These are phyloP conservation scores for Brassicogethes aeneus DNA, from an alignment of 2,888 invertebrate genomes.

Conservation along the genomic window DNA sequence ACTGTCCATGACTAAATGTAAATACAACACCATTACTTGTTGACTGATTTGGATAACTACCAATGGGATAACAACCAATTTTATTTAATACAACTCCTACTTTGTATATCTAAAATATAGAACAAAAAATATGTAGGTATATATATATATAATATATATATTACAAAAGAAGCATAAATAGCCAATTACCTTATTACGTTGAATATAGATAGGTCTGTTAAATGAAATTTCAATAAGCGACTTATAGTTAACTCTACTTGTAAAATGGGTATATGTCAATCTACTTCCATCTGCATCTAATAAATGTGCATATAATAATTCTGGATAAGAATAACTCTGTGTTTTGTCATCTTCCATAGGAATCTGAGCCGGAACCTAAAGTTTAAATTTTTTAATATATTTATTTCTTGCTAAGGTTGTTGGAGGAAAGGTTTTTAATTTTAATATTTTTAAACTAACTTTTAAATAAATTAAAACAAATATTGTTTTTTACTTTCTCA, in stretches of 20 bases:
- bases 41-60: slow-evolving; percentile 58
- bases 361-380: slow-evolving; percentile 66
- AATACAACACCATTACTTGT: slow-evolving; percentile 65
- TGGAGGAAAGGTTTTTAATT: no score
- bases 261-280: slow-evolving; percentile 75
- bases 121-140: slow-evolving; percentile 3
- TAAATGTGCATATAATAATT: slow-evolving; percentile 72
- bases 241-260: slow-evolving; percentile 64
- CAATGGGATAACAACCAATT: slow-evolving; percentile 74
- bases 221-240: slow-evolving; percentile 71
- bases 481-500: no score
- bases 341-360: slow-evolving; percentile 41
- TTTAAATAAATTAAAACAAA: no score
- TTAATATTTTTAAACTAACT: no score
- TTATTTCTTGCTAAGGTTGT: no score
- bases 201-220: slow-evolving; percentile 70
- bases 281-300: slow-evolving; percentile 71
- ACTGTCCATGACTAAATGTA: slow-evolving; percentile 65
- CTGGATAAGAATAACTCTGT: slow-evolving; percentile 49
- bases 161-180: neutral
- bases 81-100: slow-evolving; percentile 78
- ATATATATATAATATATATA: no score
- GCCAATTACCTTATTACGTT: slow-evolving; percentile 60
- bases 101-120: slow-evolving; percentile 55
- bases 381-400: slow-evolving; percentile 1